Percentiles rank a stretch among this genome's conserved stretches.
phyloP scores from a whole-genome alignment of 2,888 invertebrate species.

The Drosophila algonquin region DNA sequence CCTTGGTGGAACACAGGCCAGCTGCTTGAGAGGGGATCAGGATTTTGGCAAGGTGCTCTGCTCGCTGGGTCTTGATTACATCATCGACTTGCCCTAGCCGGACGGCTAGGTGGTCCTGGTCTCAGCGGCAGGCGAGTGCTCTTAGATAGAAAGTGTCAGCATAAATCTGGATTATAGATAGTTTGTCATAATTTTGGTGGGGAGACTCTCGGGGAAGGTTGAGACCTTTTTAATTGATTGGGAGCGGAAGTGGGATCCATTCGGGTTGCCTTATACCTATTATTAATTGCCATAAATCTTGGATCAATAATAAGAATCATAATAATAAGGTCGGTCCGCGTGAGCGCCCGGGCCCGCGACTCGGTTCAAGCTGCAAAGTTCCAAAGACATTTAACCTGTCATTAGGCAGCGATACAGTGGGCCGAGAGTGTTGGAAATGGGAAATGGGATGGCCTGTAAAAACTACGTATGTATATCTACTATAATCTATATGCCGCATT shows the following conservation, averaged over 20 bases:
- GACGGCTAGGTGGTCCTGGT: conserved; percentile 55
- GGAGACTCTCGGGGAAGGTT: not conserved
- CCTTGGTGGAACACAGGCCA: conserved; percentile 40
- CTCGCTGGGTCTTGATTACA: not conserved
- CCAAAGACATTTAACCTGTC: not conserved
- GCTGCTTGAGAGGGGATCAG: conserved; percentile 53
- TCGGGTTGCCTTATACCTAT: conserved; percentile 69
- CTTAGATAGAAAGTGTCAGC: conserved; percentile 31
- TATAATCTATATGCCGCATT: too few species aligned
- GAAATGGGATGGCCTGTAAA: too few species aligned
- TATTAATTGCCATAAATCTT: conserved; percentile 84
- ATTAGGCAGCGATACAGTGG: not conserved
- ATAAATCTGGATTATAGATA: conserved; percentile 69
- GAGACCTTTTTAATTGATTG: conserved; percentile 56
- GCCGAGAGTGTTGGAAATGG: not conserved
- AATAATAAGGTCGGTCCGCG: conserved; percentile 26
- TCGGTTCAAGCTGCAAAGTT: conserved; percentile 68
- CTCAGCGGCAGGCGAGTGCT: conserved; percentile 30
- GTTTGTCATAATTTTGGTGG: conserved; percentile 70
- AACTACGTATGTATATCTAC: too few species aligned
- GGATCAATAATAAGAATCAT: conserved; percentile 78
- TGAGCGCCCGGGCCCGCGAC: conserved; percentile 19
- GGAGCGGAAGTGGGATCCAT: conserved; percentile 67
- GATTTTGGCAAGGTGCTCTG: conserved; percentile 71
- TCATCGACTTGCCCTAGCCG: too few species aligned